phyloP scores from a whole-genome alignment of 2,888 invertebrate genomes.

The Heterodera filipjevi region DNA sequence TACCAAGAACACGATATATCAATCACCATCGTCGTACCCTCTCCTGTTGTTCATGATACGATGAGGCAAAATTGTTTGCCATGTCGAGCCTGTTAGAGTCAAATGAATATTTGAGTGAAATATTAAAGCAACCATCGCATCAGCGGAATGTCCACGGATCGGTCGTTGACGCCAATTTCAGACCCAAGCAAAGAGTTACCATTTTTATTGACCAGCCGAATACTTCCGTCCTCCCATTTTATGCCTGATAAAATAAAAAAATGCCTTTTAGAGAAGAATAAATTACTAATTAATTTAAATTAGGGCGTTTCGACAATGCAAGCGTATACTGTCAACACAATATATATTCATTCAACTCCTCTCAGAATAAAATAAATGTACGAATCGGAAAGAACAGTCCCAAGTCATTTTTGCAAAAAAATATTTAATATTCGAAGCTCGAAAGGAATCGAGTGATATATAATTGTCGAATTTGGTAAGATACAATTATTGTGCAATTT shows the following conservation, averaged over 20 bases:
- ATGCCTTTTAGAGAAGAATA: too few species aligned
- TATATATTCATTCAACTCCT: too few species aligned
- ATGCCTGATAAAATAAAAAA: slow-evolving; percentile 22
- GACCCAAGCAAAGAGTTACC: slow-evolving; percentile 39
- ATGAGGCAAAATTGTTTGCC: slow-evolving; percentile 9
- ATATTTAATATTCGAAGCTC: too few species aligned
- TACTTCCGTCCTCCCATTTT: slow-evolving; percentile 37
- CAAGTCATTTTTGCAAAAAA: too few species aligned
- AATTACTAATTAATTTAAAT: too few species aligned
- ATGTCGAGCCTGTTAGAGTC: neutral
- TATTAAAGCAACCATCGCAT: slow-evolving; percentile 26
- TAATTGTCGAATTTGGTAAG: too few species aligned
- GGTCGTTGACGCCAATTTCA: slow-evolving; percentile 37
- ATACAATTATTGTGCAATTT: too few species aligned
- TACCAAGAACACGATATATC: neutral
- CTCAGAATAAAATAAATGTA: too few species aligned
- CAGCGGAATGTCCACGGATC: slow-evolving; percentile 39
- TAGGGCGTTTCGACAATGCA: too few species aligned
- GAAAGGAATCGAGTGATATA: too few species aligned
- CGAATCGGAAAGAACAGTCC: too few species aligned
- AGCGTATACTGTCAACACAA: neutral
- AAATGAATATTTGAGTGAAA: neutral
- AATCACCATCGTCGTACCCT: neutral
- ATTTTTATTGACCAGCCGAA: slow-evolving; percentile 37
- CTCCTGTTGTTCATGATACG: neutral